Evolutionary conservation across 2,888 invertebrate species (phyloP).

Genomic region (Tryphoninae sp.): DNA sequence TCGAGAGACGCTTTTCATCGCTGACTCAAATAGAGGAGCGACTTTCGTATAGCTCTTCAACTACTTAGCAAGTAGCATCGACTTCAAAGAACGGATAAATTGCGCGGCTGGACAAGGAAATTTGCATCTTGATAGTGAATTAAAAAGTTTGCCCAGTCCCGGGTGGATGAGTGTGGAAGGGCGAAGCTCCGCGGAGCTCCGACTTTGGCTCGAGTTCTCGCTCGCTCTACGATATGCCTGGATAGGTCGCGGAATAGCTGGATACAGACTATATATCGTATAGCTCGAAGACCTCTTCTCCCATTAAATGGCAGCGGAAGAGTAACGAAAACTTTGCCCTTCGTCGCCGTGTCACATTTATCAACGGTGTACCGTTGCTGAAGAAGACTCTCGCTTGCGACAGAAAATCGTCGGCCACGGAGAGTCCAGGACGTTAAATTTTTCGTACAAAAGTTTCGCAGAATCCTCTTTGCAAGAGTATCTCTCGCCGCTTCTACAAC

Average conservation of each 20-base stretch:
- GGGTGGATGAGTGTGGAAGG: slow-evolving; percentile 39
- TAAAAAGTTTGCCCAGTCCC: slow-evolving; percentile 73
- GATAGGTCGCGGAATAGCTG: slow-evolving; percentile 43
- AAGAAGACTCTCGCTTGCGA: slow-evolving; percentile 46
- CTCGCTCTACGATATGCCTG: slow-evolving; percentile 40
- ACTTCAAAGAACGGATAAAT: slow-evolving; percentile 74
- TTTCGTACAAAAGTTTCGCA: slow-evolving; percentile 58
- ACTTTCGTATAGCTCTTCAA: slow-evolving; percentile 56
- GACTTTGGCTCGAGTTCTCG: slow-evolving; percentile 32
- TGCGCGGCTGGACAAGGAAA: slow-evolving; percentile 73
- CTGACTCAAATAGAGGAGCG: slow-evolving; percentile 38
- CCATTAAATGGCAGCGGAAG: slow-evolving; percentile 62
- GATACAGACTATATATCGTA: slow-evolving; percentile 19
- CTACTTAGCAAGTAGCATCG: slow-evolving; percentile 72
- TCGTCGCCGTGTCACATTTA: slow-evolving; percentile 70
- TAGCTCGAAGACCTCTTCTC: slow-evolving; percentile 51
- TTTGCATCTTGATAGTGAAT: slow-evolving; percentile 78
- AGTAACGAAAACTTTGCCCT: slow-evolving; percentile 68
- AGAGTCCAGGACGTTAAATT: slow-evolving; percentile 44
- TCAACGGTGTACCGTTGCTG: slow-evolving; percentile 64
- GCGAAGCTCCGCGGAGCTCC: slow-evolving; percentile 7
- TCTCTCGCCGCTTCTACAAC: neutral
- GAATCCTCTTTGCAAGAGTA: slow-evolving; percentile 24
- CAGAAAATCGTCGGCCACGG: slow-evolving; percentile 63
- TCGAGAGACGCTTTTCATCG: slow-evolving; percentile 51